phyloP scores from a whole-genome alignment of 2,113 vertebrate species.

The Nicator chloris region DNA sequence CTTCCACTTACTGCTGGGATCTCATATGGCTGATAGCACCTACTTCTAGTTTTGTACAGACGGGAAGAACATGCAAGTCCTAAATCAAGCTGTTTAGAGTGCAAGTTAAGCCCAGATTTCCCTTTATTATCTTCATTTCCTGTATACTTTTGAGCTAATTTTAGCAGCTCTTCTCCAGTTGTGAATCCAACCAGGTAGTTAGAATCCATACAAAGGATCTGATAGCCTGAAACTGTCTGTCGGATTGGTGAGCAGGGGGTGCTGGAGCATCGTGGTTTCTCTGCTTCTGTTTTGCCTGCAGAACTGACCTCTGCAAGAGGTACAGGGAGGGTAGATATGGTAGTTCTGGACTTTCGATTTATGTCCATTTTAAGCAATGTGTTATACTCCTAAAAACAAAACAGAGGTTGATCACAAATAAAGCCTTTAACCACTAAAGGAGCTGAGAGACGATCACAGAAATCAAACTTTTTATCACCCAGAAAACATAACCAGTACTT shows the following conservation, averaged over 20 bases:
- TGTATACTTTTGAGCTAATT: conserved; percentile 87
- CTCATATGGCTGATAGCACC: conserved; percentile 93
- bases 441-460: neutral
- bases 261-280: conserved; percentile 90
- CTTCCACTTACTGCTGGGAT: conserved; percentile 86
- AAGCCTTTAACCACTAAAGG: neutral
- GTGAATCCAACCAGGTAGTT: conserved; percentile 95
- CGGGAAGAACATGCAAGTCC: conserved; percentile 82
- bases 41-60: conserved; percentile 85
- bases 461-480: neutral
- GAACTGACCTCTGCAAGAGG: conserved; percentile 76
- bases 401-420: conserved; percentile 43
- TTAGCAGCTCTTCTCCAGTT: conserved; percentile 91
- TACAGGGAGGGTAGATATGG: conserved; percentile 77
- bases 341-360: conserved; percentile 82
- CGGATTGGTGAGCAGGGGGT: conserved; percentile 92
- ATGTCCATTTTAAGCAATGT: conserved; percentile 85
- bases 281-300: conserved; percentile 75
- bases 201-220: conserved; percentile 95
- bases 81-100: conserved; percentile 79
- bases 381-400: conserved; percentile 63
- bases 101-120: conserved; percentile 71
- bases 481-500: neutral
- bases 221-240: conserved; percentile 87
- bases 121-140: conserved; percentile 75